phyloP scores from a whole-genome alignment of 2,797 vertebrate genomes.

The Crenuchus spilurus region DNA sequence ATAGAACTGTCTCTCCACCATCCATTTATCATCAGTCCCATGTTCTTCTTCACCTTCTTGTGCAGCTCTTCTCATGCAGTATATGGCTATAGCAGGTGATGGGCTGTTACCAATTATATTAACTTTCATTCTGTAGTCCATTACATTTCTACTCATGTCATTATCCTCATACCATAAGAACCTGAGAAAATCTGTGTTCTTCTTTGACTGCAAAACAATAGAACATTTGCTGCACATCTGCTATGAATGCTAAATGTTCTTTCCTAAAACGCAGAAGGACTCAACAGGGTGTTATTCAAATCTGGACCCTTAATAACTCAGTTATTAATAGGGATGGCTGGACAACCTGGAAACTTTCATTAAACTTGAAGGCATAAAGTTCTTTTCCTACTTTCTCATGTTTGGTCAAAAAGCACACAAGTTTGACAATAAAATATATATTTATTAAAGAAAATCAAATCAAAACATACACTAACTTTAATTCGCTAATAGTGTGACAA shows the following conservation, averaged over 20 bases:
- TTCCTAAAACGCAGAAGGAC: neutral
- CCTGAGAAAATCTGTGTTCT: neutral
- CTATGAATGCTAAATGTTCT: neutral
- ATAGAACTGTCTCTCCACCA: neutral
- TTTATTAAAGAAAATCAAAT: too few species aligned
- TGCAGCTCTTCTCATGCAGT: neutral
- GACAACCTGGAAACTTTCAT: too few species aligned
- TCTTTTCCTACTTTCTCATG: too few species aligned
- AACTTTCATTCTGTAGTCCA: slow-evolving; percentile 12
- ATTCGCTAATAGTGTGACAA: too few species aligned
- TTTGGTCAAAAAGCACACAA: too few species aligned
- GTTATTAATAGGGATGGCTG: too few species aligned
- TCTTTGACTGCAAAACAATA: slow-evolving; percentile 10
- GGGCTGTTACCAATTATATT: slow-evolving; percentile 1
- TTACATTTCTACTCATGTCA: neutral
- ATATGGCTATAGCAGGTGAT: neutral
- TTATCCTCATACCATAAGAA: slow-evolving; percentile 17
- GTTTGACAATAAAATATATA: too few species aligned
- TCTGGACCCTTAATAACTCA: too few species aligned
- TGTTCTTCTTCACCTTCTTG: neutral
- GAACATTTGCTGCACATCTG: slow-evolving; percentile 31
- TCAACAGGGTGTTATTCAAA: slow-evolving; percentile 2
- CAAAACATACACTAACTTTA: too few species aligned
- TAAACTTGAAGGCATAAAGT: too few species aligned
- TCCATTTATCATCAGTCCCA: neutral